phyloP scores from a whole-genome alignment of 2,113 vertebrate species.

The Aptenodytes forsteri region DNA sequence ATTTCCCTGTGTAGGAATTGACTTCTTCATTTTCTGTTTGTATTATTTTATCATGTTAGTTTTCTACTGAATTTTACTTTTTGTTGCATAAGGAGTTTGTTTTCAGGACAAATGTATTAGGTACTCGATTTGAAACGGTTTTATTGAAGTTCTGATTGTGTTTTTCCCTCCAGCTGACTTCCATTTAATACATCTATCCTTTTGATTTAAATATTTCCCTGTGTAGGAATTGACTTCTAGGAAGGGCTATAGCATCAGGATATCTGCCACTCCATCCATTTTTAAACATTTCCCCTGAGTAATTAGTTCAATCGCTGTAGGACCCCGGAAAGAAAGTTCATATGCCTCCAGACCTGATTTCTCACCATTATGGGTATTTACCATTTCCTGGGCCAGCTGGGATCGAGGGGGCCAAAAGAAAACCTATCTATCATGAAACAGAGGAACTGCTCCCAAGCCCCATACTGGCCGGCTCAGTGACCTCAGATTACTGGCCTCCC shows the following conservation, averaged over 20 bases:
- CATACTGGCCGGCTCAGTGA: not conserved
- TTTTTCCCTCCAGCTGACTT: conserved; percentile 9
- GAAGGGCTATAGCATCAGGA: not conserved
- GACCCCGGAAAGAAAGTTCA: not conserved
- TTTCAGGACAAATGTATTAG: conserved; percentile 9
- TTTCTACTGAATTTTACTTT: conserved; percentile 25
- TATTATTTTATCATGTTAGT: conserved; percentile 28
- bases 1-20: too few relatives aligned
- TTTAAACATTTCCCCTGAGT: not conserved
- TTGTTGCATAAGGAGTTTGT: not conserved
- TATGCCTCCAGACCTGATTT: not conserved
- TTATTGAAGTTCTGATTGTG: not conserved
- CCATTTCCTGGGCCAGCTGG: not conserved
- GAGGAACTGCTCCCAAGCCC: not conserved
- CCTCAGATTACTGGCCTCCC: not conserved
- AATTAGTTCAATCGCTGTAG: not conserved
- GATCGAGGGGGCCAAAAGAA: not conserved
- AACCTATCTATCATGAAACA: not conserved
- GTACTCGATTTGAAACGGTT: not conserved
- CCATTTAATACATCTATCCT: not conserved
- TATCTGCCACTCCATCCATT: not conserved
- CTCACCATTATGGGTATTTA: not conserved
- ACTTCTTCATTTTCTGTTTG: conserved; percentile 27
- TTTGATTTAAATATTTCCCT: not conserved
- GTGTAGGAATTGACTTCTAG: not conserved